A percentile compares a stretch with the other conserved stretches of the same genome.
Evolutionary conservation across 1,140 invertebrate genomes (phyloP).

Genomic region (Asbolus verrucosus): DNA sequence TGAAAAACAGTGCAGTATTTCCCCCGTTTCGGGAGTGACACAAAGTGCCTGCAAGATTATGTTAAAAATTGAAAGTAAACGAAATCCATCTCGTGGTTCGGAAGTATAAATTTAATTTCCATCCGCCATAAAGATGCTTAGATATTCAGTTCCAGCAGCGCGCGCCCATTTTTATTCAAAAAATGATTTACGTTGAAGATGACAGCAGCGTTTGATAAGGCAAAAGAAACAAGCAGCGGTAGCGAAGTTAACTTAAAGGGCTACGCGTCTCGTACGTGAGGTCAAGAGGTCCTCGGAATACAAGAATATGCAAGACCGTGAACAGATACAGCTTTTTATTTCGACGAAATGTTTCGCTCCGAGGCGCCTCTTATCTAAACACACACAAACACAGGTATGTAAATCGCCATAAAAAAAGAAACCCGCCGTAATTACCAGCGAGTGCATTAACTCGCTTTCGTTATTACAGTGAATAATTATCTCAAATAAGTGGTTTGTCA

Average conservation of each 20-base stretch:
- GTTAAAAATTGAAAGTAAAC: constrained; percentile 20
- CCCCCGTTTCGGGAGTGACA: not conserved
- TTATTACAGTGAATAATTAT: constrained; percentile 44
- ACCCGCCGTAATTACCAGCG: constrained; percentile 16
- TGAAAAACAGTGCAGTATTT: not conserved
- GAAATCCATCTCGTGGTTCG: constrained; percentile 17
- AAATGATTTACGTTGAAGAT: constrained; percentile 43
- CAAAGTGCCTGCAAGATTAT: not conserved
- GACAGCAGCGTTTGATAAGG: constrained; percentile 40
- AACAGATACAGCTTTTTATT: constrained; percentile 43
- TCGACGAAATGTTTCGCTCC: constrained; percentile 44
- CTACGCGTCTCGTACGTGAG: constrained; percentile 33
- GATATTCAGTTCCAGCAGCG: constrained; percentile 26
- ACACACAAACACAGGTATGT: constrained; percentile 7
- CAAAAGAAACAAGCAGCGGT: constrained; percentile 40
- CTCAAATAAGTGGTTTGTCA: constrained; percentile 42
- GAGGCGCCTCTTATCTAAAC: constrained; percentile 33
- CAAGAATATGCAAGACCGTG: constrained; percentile 43
- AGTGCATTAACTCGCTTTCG: constrained; percentile 35
- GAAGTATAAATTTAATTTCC: constrained; percentile 37
- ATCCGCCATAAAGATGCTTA: constrained; percentile 23
- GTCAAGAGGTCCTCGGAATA: constrained; percentile 40
- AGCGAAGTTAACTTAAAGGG: constrained; percentile 39
- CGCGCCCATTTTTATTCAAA: constrained; percentile 29
- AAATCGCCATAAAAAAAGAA: constrained; percentile 18